Conservation (phyloP, 2,113 vertebrate species). For the Columba janthina region DNA sequence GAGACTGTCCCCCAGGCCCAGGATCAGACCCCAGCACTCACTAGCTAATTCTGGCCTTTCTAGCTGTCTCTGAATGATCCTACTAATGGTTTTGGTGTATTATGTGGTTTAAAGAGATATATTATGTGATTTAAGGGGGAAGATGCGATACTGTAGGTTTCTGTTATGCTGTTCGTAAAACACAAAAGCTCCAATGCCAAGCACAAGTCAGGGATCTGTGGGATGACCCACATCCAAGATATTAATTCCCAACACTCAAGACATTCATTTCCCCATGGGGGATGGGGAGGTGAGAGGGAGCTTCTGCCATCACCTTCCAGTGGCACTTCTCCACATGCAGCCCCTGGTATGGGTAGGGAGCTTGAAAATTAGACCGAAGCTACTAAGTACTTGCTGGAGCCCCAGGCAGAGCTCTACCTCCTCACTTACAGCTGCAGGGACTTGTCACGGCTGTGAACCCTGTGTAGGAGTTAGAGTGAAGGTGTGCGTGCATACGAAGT, state of each 20-base stretch:
- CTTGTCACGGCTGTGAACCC: rapidly evolving
- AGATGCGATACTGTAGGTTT: background rate
- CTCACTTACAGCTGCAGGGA: background rate
- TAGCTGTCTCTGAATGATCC: background rate
- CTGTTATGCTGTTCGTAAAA: background rate
- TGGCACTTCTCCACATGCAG: background rate
- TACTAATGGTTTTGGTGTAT: background rate
- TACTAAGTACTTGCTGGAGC: background rate
- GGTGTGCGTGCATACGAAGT: background rate
- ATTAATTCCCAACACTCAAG: background rate
- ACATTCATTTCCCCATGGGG: background rate
- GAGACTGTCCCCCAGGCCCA: background rate
- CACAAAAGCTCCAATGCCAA: background rate
- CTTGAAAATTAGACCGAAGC: background rate
- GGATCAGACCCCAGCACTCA: background rate
- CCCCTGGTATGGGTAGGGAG: background rate
- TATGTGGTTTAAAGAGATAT: background rate
- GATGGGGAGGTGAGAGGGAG: rapidly evolving
- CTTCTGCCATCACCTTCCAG: background rate
- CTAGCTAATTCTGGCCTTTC: background rate
- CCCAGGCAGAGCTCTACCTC: background rate
- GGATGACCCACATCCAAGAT: background rate
- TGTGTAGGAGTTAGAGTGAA: rapidly evolving
- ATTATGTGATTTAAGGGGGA: background rate
- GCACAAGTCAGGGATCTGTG: background rate